phyloP scores from a whole-genome alignment of 1,140 invertebrate species.

The Pogonomyrmex californicus region DNA sequence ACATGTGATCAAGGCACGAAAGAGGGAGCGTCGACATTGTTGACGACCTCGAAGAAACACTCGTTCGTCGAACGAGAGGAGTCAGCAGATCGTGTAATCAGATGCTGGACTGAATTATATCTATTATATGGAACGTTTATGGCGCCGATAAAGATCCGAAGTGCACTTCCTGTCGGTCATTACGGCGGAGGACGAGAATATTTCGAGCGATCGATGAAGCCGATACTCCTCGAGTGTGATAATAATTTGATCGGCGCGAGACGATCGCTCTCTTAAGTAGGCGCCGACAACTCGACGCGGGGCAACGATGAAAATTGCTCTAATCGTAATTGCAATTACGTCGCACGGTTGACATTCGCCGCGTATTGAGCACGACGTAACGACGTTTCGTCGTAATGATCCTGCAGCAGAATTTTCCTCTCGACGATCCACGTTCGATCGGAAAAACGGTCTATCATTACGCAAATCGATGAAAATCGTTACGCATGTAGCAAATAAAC shows the following conservation, averaged over 20 bases:
- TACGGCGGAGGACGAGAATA: neutral
- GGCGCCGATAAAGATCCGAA: constrained; percentile 21
- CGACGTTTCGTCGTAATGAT: constrained; percentile 60
- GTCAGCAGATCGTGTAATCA: constrained; percentile 41
- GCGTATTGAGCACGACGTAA: constrained; percentile 67
- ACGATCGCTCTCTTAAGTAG: constrained; percentile 16
- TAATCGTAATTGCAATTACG: constrained; percentile 45
- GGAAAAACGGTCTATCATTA: constrained; percentile 61
- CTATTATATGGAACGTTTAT: constrained; percentile 44
- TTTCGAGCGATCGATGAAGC: constrained; percentile 1
- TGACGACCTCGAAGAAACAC: constrained; percentile 25
- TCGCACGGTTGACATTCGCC: constrained; percentile 54
- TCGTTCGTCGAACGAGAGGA: constrained; percentile 10
- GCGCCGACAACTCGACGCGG: neutral
- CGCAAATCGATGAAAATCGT: neutral
- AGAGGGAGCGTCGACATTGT: neutral
- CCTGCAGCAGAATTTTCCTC: constrained; percentile 66
- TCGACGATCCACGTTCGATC: constrained; percentile 40
- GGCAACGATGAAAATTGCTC: constrained; percentile 64
- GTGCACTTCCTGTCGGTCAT: constrained; percentile 33
- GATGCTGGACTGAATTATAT: constrained; percentile 43
- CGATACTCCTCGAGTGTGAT: constrained; percentile 48
- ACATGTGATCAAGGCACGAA: neutral
- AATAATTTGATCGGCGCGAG: constrained; percentile 46
- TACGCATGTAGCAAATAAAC: neutral